Evolutionary conservation across 2,113 vertebrate genomes (phyloP), one percentile per base, ranked within the genome.

Genomic region (Etia nguti): DNA sequence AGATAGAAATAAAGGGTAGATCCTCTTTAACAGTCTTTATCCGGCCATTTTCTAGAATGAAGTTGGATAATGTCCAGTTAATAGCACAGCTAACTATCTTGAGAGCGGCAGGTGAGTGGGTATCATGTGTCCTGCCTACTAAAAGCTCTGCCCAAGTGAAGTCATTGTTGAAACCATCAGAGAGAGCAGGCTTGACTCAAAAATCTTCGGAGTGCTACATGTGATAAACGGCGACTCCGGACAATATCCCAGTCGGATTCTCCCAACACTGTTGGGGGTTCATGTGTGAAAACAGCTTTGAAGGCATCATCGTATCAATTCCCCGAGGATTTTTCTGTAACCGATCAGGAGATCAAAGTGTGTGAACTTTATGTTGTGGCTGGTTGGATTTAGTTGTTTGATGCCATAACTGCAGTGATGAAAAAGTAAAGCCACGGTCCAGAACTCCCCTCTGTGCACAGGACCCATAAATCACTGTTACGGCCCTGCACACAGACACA

Each of bases 401-500:
- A 89, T 82, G 68, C 68, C 87, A 81, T 83, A 48, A 81, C 82
- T 73, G 10, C 43, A 52, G 38, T 31, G 86, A 75, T 81, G 70
- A 70, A 84, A 87, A 90, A 84, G 46, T 56, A 60, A 84, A 88
- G 77, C 29, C 59, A 84, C 52, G 38, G 75, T 82, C 81, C 56
- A 85, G 55, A 87, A 70, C 77, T 56, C 65, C 62, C 82, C 87
- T 55, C 89, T 34, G 57, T 52, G 81, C 81, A 68, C 60, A 68
- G 90, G 75, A 79, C 84, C 82, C 82, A 93, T 93, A 93, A 92
- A 93, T 93, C 90, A 93, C 70, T 10, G 88, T 81, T 80, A 87
- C 81, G 75, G 82, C 88, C 90, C 82, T 88, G 77, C 82, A 83
- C 81, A 77, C 83, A 86, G 68, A 86, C 91, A 90, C 88, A 87